Evolutionary conservation across 1,140 invertebrate genomes (phyloP), one percentile per base, ranked within the genome.

Genomic region (Euschistus heros): DNA sequence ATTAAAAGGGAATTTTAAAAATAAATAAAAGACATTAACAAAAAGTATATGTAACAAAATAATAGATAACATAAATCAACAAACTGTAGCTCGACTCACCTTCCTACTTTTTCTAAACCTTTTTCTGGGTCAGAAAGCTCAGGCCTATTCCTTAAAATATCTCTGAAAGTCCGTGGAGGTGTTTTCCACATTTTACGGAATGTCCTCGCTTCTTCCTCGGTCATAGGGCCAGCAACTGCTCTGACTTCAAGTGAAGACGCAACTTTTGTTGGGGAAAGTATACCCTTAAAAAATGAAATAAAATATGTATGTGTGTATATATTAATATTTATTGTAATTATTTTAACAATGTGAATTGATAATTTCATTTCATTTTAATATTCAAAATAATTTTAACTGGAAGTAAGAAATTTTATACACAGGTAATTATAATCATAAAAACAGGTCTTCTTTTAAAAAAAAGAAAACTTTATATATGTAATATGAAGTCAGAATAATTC

Each of bases 201-300:
- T 44, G 78, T 75, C 4, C 82, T 72, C 1, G 91, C 91, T 68
- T 86, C 80, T 2, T 81, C 76, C 66, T 84, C 82, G 10, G 82
- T 81, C 91, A 93, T 93, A 33, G 91, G 91, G 14, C 91, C 91
- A 20, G 89, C 91, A 75, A 86, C 85, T 4, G 90, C 91, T 70
- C 82, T 81, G 66, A 94, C 86, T 76, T 86, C 85, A 59, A 88
- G 70, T 59, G 82, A 77, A 46, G 86, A 82, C 71, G 80, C 84
- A 24, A 87, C 76, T 0, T 84, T 37, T 18, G 64, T 54, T 44
- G 69, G 18, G 2, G 52, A 59, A 3, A 60, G 30, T 22, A 60
- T 46, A 17, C 13, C 22, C 65, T 63, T 72, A n/a, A 42, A 37
- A 37, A 37, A 37, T 10, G 13, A 13, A 37, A 10, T 37, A n/a